Percentiles rank a stretch among this genome's conserved stretches.
These are phyloP conservation scores for Clarias magur DNA, from an alignment of 2,113 vertebrate genomes.

Conservation along the genomic window DNA sequence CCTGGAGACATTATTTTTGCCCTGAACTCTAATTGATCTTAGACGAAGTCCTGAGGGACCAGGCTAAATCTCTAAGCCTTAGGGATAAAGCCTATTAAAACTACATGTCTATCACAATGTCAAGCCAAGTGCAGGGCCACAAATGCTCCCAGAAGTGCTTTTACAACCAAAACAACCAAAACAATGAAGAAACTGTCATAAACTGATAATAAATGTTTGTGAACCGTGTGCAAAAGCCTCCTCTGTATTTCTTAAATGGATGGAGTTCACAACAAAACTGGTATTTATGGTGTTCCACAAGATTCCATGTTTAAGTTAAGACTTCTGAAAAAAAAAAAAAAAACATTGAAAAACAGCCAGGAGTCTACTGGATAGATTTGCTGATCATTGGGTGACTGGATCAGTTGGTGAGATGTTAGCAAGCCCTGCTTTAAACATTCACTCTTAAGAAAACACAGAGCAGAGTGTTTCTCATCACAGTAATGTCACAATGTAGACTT, in stretches of 20 bases:
- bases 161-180: background rate
- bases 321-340: background rate
- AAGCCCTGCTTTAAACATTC: background rate
- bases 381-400: too few relatives aligned
- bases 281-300: background rate
- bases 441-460: background rate
- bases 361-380: slow-evolving; percentile 2
- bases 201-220: slow-evolving; percentile 13
- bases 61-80: slow-evolving; percentile 36
- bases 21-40: slow-evolving; percentile 48
- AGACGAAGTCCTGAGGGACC: slow-evolving; percentile 35
- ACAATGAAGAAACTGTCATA: background rate
- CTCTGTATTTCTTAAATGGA: background rate
- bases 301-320: slow-evolving; percentile 5
- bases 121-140: background rate
- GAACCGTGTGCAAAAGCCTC: background rate
- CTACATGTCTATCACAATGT: slow-evolving; percentile 35
- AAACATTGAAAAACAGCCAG: background rate
- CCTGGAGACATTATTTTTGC: slow-evolving; percentile 45
- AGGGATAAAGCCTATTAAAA: slow-evolving; percentile 48
- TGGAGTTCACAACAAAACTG: background rate
- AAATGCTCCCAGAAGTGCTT: slow-evolving; percentile 14
- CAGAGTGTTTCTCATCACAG: slow-evolving; percentile 50
- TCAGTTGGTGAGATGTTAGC: background rate
- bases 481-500: slow-evolving; percentile 55